Base-by-base conservation (phyloP, 1,140 invertebrate genomes). In the Tetraneura akinire region DNA sequence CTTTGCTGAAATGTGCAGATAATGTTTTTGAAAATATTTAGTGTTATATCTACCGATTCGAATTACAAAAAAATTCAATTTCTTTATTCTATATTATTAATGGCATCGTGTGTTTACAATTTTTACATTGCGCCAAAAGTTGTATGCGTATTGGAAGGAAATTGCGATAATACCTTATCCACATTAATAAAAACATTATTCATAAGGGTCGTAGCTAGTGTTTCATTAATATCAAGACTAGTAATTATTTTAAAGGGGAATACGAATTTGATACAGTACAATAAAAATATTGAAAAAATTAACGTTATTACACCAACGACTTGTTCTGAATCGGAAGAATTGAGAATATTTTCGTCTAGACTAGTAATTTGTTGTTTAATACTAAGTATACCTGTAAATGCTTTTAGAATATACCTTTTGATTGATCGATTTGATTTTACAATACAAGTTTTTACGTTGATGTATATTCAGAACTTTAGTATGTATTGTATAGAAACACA, bases 391-490 rank as follows among this genome's bases (percentile, higher is more conserved):
- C 71, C 71, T 0, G 11, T 57, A 6, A 74, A 74, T 23, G 10
- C 13, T n/a, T 23, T 16, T 2, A 16, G 71, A 10, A 0, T 57
- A 18, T 57, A 14, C 3, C 13, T 14, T 18, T 21, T 68, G n/a
- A 1, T 21, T 2, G 13, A 23, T 9, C n/a, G 71, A 21, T 8
- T 3, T 0, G 51, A 51, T 16, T 68, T 45, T 16, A 47, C 42
- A 9, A 14, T 42, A 13, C 4, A 42, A 0, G 2, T 23, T 9
- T 74, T 57, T 5, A 0, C 21, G 1, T 57, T 4, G 6, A 37
- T 74, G 51, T 74, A 74, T 8, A 1, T 57, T 14, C 71, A 74
- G 29, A 74, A 74, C 71, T 29, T 74, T 0, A 74, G 49, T 1
- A 74, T 74, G 53, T 74, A 53, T 18, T 57, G 9, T 2, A 13